Evolutionary conservation across 2,113 vertebrate species (phyloP).

Genomic region (Sprattus sprattus): DNA sequence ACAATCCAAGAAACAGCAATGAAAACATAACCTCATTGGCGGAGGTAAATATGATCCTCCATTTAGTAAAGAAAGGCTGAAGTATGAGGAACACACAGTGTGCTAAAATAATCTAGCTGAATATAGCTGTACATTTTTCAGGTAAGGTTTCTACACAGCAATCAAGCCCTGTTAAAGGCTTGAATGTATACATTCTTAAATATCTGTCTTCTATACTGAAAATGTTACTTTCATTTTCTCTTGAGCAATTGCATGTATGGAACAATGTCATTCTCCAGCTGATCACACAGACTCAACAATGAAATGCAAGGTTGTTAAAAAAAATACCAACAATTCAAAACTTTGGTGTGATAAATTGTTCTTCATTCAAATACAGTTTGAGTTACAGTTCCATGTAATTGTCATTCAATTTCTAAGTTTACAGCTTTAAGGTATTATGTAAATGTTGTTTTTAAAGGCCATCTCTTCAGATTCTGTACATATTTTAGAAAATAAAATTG

Average conservation of each 20-base stretch:
- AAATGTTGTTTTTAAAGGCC: background rate
- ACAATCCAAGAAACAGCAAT: too few species aligned
- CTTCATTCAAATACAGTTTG: too few species aligned
- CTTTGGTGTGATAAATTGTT: background rate
- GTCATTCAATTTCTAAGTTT: background rate
- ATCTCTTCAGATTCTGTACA: background rate
- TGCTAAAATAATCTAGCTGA: background rate
- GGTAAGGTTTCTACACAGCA: background rate
- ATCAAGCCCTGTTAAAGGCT: background rate
- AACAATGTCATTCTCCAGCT: background rate
- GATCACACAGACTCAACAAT: background rate
- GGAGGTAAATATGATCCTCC: background rate
- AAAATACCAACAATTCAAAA: background rate
- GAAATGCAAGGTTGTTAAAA: background rate
- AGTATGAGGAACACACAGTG: background rate
- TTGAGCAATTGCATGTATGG: background rate
- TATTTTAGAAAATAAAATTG: constrained; percentile 3
- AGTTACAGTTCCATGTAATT: background rate
- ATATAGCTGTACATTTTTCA: background rate
- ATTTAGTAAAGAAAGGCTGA: background rate
- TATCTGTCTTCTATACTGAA: background rate
- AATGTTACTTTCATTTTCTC: background rate
- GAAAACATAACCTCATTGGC: too few species aligned
- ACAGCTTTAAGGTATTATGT: background rate
- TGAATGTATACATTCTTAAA: background rate